A percentile compares a stretch with the other conserved stretches of the same genome.
phyloP scores from a whole-genome alignment of 2,797 vertebrate genomes.

The Picus viridis region DNA sequence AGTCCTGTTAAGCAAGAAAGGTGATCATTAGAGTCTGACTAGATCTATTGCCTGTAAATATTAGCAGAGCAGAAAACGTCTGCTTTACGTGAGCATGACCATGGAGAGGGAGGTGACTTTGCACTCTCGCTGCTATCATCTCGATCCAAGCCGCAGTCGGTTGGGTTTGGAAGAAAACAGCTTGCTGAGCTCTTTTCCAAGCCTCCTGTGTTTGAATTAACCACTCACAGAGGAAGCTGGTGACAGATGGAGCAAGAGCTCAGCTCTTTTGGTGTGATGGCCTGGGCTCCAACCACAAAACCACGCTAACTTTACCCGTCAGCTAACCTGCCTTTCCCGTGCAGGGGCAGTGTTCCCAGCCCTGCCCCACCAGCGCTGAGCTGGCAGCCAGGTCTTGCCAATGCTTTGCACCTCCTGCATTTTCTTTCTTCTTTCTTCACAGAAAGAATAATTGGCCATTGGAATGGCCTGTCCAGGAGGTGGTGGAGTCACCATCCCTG shows the following conservation, averaged over 20 bases:
- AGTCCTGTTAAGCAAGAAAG: conserved; percentile 30
- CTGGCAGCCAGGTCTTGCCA: rapidly evolving
- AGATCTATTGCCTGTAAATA: neutral
- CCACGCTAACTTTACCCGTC: neutral
- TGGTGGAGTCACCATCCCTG: too few species aligned
- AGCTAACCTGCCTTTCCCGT: neutral
- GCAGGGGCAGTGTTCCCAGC: neutral
- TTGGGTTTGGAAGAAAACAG: conserved; percentile 22
- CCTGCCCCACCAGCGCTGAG: rapidly evolving
- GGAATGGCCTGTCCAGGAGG: too few species aligned
- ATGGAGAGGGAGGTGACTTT: neutral
- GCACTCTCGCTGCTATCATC: rapidly evolving
- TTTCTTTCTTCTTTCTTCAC: neutral
- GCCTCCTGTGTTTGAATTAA: conserved; percentile 20
- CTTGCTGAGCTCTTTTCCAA: conserved; percentile 40
- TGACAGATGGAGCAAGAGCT: conserved; percentile 59
- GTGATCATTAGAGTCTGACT: conserved; percentile 27
- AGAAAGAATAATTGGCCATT: too few species aligned
- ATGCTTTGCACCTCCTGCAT: neutral
- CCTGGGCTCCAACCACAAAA: conserved; percentile 7
- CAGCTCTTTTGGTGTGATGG: conserved; percentile 10
- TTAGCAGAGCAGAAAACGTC: neutral
- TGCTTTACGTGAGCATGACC: neutral
- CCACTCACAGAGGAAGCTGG: conserved; percentile 15
- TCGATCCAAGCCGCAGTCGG: neutral